These are phyloP conservation scores for Porphyrio hochstetteri DNA, from an alignment of 2,113 vertebrate species.

Conservation along the genomic window DNA sequence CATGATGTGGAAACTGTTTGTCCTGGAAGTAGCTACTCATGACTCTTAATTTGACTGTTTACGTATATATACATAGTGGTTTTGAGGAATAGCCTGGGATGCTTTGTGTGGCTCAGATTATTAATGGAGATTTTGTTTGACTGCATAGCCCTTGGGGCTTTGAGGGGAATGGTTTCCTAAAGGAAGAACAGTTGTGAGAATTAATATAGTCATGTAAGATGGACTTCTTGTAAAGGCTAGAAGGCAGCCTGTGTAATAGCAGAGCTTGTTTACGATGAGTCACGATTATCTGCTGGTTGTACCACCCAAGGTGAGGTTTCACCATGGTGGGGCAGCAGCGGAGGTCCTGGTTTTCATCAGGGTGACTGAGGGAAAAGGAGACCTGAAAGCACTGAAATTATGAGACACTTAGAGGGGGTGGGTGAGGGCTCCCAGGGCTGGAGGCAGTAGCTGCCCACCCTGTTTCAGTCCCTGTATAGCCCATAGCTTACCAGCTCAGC, in stretches of 20 bases:
- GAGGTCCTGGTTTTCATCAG: neutral
- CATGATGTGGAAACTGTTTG: neutral
- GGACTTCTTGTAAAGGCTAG: neutral
- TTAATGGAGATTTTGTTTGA: neutral
- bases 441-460: neutral
- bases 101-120: neutral
- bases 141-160: neutral
- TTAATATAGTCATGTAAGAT: neutral
- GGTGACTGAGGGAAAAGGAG: neutral
- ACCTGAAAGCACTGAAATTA: neutral
- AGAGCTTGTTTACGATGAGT: neutral
- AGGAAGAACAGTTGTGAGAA: neutral
- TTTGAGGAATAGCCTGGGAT: neutral
- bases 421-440: neutral
- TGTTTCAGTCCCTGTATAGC: accelerated
- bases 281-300: neutral
- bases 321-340: neutral
- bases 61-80: accelerated
- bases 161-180: neutral
- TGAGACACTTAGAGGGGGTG: neutral
- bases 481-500: neutral
- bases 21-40: neutral
- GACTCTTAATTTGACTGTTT: neutral
- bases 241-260: neutral
- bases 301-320: neutral